Evolutionary conservation across 2,113 vertebrate genomes (phyloP).

Genomic region (Marmota monax): DNA sequence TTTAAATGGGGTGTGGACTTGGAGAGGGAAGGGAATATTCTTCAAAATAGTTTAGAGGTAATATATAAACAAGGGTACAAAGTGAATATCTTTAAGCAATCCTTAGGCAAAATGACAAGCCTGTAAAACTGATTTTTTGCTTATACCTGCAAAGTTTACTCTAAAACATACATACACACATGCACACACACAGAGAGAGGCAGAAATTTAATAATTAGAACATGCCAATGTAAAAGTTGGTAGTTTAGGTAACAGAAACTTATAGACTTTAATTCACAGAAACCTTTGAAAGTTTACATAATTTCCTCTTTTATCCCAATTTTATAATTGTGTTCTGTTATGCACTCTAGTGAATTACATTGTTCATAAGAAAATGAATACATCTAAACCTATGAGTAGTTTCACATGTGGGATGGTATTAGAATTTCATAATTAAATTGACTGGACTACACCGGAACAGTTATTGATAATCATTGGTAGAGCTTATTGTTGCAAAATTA

Average conservation of each 20-base stretch:
- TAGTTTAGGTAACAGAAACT: background rate
- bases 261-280: background rate
- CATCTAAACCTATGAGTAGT: background rate
- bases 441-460: background rate
- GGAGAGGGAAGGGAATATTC: background rate
- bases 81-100: slow-evolving; percentile 61
- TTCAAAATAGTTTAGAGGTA: slow-evolving; percentile 63
- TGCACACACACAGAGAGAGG: background rate
- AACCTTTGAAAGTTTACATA: background rate
- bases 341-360: background rate
- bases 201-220: background rate
- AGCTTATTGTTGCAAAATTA: background rate
- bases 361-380: background rate
- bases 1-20: slow-evolving; percentile 66
- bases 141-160: background rate
- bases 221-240: background rate
- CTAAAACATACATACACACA: background rate
- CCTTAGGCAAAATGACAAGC: slow-evolving; percentile 64
- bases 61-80: slow-evolving; percentile 73
- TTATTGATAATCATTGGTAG: background rate
- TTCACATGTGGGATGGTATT: background rate
- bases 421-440: slow-evolving; percentile 26
- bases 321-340: background rate
- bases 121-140: slow-evolving; percentile 32
- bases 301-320: background rate